Conservation (phyloP, 2,113 vertebrate species). For the Madoqua kirkii region DNA sequence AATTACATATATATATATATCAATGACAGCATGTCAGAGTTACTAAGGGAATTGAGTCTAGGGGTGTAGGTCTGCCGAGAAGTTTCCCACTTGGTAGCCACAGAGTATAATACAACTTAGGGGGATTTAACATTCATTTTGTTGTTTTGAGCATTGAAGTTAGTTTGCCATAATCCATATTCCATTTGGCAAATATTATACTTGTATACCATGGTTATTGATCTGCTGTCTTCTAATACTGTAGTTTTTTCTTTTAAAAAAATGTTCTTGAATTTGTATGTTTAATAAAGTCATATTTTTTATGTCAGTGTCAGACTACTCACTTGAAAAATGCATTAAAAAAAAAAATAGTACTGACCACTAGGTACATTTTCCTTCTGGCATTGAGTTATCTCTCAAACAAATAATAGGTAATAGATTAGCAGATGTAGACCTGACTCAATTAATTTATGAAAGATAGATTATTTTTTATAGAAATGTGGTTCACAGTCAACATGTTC, state of each 20-base stretch:
- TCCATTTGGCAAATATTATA: background rate
- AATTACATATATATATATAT: background rate
- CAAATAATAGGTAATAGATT: background rate
- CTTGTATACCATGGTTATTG: background rate
- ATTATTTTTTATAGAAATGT: background rate
- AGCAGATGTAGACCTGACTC: background rate
- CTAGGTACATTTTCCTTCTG: background rate
- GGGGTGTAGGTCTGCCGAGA: background rate
- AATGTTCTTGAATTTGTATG: slow-evolving; percentile 44
- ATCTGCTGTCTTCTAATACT: background rate
- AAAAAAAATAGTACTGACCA: background rate
- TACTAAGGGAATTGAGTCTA: background rate
- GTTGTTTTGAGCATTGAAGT: background rate
- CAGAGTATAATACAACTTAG: background rate
- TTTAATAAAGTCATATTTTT: slow-evolving; percentile 65
- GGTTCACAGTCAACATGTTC: background rate
- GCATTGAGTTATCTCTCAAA: background rate
- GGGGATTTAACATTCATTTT: background rate
- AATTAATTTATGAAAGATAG: background rate
- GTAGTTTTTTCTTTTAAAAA: background rate
- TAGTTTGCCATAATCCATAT: background rate
- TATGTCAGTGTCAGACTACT: slow-evolving; percentile 21
- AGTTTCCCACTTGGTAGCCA: background rate
- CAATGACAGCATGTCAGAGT: background rate
- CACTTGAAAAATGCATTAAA: background rate